Evolutionary conservation across 2,113 vertebrate genomes (phyloP), one percentile per base, ranked within the genome.

Genomic region (Prinia subflava): DNA sequence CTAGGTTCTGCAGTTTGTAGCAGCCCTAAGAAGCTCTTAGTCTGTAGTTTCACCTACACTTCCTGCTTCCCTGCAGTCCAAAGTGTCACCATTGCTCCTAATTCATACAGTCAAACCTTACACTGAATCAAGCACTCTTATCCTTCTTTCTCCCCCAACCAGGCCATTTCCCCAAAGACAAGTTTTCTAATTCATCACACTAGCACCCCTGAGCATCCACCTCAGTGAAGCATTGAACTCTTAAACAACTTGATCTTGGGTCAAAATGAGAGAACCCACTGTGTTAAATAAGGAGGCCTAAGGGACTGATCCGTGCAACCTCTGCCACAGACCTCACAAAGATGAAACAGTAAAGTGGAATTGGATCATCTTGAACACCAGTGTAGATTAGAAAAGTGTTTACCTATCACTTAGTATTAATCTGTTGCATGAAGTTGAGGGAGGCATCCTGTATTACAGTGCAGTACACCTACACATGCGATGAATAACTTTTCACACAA

Each of bases 311-410:
- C 9, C 4, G 21, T 9, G 7, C 6, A 25, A 78, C 24, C 35
- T 59, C 49, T 84, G 60, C 35, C 65, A 63, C 15, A 55, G 69
- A 68, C 4, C 49, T 11, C 2, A 1, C 64, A 41, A 53, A 79
- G 28, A 69, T 13, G 37, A 65, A 82, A 68, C 16, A 33, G 19
- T 27, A 47, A 75, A 50, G n/a, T 10, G 27, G 59, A 89, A 63
- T 0, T n/a, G 59, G 71, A 69, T 24, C 59, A 74, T 17, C 64
- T 5, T 9, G 33, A 86, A 50, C 7, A 42, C 28, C 82, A 76
- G 6, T 0, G 0, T 4, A 41, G 33, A 31, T 31, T 10, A 33
- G 56, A 4, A 69, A 92, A 53, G 30, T 1, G 2, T 18, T 63
- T 30, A 46, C 42, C 44, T 30, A 63, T 28, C 47, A 35, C 49